Percentiles rank a stretch among this genome's conserved stretches.
phyloP scores from a whole-genome alignment of 1,140 invertebrate species.

The Battus philenor region DNA sequence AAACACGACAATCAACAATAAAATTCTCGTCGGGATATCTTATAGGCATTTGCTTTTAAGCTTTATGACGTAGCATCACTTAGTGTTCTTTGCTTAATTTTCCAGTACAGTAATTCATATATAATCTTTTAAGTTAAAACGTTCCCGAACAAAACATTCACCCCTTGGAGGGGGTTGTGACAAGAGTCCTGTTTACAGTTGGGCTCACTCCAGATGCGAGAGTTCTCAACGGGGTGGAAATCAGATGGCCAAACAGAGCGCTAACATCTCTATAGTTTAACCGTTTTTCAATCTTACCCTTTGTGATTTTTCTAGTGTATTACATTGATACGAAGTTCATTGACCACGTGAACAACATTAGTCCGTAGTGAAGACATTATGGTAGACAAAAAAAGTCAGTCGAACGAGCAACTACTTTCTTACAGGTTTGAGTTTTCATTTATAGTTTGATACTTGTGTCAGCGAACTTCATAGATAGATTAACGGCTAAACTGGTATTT shows the following conservation, averaged over 20 bases:
- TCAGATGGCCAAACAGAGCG: conserved; percentile 14
- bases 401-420: too few species aligned
- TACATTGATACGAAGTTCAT: background rate
- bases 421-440: too few species aligned
- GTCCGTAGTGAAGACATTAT: too few species aligned
- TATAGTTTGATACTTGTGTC: too few species aligned
- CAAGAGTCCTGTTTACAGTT: conserved; percentile 16
- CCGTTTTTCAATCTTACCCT: conserved; percentile 11
- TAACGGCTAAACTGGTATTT: too few species aligned
- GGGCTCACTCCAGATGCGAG: conserved; percentile 13
- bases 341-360: too few species aligned
- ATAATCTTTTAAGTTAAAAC: conserved; percentile 16
- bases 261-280: conserved; percentile 8
- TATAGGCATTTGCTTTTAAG: too few species aligned
- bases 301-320: conserved; percentile 15
- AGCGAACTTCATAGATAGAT: too few species aligned
- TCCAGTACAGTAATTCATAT: conserved; percentile 7
- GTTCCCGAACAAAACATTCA: conserved; percentile 14
- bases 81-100: conserved; percentile 5
- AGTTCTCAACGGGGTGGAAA: conserved; percentile 15
- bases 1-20: too few species aligned
- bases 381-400: too few species aligned
- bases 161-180: conserved; percentile 16
- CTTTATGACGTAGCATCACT: too few species aligned
- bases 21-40: too few species aligned